phyloP scores from a whole-genome alignment of 2,888 invertebrate genomes.

The Agonopterix alstromeriana region DNA sequence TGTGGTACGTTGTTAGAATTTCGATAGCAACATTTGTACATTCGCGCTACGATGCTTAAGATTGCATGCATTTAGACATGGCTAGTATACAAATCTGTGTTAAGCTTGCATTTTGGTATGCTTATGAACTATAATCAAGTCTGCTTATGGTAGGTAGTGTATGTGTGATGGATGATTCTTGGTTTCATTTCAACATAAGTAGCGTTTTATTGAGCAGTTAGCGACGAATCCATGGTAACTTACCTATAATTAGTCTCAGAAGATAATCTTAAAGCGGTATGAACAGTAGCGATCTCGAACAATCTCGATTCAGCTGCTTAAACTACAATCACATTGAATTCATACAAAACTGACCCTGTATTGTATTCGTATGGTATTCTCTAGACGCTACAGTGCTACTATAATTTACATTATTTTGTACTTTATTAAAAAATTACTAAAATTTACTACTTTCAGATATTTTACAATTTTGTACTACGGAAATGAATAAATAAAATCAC shows the following conservation, averaged over 20 bases:
- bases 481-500: constrained; percentile 44
- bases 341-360: constrained; percentile 77
- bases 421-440: constrained; percentile 69
- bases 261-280: constrained; percentile 56
- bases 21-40: no score
- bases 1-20: no score
- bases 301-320: constrained; percentile 63
- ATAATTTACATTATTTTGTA: constrained; percentile 70
- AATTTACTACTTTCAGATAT: constrained; percentile 54
- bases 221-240: constrained; percentile 22
- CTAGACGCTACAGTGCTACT: constrained; percentile 63
- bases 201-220: background rate
- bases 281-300: constrained; percentile 60
- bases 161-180: background rate
- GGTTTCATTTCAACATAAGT: background rate
- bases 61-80: no score
- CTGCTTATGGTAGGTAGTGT: no score
- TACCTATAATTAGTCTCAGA: constrained; percentile 55
- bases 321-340: constrained; percentile 76
- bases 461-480: constrained; percentile 67
- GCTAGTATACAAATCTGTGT: no score
- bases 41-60: no score
- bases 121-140: background rate
- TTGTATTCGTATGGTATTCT: constrained; percentile 66
- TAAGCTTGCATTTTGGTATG: background rate